These are phyloP conservation scores for Acrocephalus scirpaceus DNA, from an alignment of 2,797 vertebrate genomes.

Conservation along the genomic window DNA sequence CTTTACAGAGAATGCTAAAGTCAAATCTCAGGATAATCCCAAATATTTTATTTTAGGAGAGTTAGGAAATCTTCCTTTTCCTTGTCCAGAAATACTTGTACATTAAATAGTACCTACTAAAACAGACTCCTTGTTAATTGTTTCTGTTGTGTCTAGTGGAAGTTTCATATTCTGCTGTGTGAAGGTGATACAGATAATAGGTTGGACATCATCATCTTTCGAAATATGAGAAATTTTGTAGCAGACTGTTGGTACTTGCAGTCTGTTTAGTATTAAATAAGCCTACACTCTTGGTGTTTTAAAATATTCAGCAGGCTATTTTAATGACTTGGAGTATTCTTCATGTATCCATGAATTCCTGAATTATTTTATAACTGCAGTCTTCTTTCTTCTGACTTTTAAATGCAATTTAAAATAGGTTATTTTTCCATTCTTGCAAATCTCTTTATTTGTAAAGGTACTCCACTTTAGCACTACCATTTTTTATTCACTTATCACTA, in stretches of 20 bases:
- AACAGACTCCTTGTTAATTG: neutral
- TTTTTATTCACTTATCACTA: neutral
- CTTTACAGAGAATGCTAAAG: neutral
- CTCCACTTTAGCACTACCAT: neutral
- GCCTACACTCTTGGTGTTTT: neutral
- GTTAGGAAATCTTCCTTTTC: neutral
- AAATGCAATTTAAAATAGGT: neutral
- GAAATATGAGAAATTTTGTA: neutral
- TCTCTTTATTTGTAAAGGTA: neutral
- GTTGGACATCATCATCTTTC: accelerated
- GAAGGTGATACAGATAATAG: neutral
- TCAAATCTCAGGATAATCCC: neutral
- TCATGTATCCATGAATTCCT: neutral
- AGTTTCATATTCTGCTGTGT: neutral
- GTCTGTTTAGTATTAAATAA: neutral
- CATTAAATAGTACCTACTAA: neutral
- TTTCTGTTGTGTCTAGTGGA: neutral
- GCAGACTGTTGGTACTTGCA: neutral
- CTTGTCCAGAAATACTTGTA: neutral
- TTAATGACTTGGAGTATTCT: neutral
- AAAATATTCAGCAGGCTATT: neutral
- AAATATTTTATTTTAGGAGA: neutral
- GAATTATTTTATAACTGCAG: neutral
- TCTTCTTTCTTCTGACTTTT: neutral
- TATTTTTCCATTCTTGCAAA: neutral